These are phyloP conservation scores for Caenorhabditis doughertyi DNA, from an alignment of 2,888 invertebrate genomes.

Conservation along the genomic window DNA sequence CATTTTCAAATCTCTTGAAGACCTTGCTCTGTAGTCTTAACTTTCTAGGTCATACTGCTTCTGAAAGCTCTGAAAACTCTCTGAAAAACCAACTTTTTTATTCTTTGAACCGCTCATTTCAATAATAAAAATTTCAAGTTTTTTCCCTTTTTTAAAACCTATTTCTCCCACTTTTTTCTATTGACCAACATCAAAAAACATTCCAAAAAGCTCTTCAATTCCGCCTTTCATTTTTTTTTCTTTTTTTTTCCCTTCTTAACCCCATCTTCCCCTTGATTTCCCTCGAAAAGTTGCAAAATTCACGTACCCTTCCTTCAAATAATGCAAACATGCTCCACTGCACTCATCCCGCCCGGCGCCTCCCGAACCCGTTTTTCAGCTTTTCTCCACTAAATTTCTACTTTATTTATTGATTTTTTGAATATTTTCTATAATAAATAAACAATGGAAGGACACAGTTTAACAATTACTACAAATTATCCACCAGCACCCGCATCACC, in stretches of 20 bases:
- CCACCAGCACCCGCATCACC: constrained; percentile 40
- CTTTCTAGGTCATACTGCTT: too few relatives aligned
- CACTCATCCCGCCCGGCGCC: constrained; percentile 11
- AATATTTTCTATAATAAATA: background rate
- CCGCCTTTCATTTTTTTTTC: background rate
- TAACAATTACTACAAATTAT: constrained; percentile 33
- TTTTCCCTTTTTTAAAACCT: too few relatives aligned
- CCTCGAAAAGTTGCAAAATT: constrained; percentile 11
- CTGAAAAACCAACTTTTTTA: too few relatives aligned
- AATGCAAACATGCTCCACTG: constrained; percentile 32
- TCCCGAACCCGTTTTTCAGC: background rate
- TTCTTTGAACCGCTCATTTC: too few relatives aligned
- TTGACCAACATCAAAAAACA: too few relatives aligned
- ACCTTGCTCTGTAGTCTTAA: too few relatives aligned
- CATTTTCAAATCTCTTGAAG: too few relatives aligned
- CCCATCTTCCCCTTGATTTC: background rate
- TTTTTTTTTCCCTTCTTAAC: background rate
- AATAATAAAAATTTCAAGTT: too few relatives aligned
- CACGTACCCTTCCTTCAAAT: background rate
- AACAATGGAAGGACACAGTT: constrained; percentile 21
- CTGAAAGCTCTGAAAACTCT: too few relatives aligned
- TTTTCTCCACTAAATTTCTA: background rate
- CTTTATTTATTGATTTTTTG: constrained; percentile 1
- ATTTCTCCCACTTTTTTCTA: too few relatives aligned
- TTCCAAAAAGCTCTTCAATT: too few relatives aligned